These are phyloP conservation scores for Hypotaenidia okinawae DNA, from an alignment of 2,797 vertebrate genomes.

Conservation along the genomic window DNA sequence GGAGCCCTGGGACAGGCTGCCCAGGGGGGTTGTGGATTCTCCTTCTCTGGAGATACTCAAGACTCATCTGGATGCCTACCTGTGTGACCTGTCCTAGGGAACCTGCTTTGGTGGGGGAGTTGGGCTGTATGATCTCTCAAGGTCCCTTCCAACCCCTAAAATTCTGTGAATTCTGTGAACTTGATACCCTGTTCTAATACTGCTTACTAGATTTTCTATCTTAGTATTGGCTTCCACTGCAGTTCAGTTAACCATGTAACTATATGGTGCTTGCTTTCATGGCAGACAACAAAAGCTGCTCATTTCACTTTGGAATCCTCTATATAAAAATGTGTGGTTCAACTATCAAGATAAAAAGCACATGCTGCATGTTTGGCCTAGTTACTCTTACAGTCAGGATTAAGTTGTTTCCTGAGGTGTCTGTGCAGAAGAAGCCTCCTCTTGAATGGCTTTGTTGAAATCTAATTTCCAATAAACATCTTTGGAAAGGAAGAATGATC, in stretches of 20 bases:
- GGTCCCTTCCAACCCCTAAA: no score
- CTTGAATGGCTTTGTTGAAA: background rate
- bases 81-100: no score
- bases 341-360: background rate
- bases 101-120: no score
- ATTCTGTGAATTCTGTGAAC: no score
- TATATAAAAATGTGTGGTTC: background rate
- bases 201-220: background rate
- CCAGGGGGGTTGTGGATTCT: no score
- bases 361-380: background rate
- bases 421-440: background rate
- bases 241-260: background rate
- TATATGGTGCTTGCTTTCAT: background rate
- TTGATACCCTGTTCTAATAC: background rate
- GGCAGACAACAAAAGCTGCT: background rate
- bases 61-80: no score
- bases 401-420: background rate
- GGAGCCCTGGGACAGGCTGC: no score
- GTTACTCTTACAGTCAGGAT: background rate
- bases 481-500: background rate
- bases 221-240: background rate
- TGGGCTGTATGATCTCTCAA: no score
- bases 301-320: background rate
- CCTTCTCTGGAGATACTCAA: no score
- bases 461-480: slow-evolving; percentile 1